Conservation (phyloP, 2,113 vertebrate genomes). For the Ammodytes dubius region DNA sequence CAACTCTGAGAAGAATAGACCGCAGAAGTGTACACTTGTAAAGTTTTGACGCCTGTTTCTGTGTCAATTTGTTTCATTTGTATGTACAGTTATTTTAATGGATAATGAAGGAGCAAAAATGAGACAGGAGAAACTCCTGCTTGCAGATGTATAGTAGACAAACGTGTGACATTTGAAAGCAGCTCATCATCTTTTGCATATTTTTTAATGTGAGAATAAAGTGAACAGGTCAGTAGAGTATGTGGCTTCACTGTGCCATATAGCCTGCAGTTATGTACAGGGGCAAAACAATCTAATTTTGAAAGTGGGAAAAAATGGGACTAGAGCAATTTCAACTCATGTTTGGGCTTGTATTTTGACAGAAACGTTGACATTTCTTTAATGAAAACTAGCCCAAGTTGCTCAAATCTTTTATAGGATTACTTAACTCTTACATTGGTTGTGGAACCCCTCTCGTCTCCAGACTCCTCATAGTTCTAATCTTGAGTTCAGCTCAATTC, state of each 20-base stretch:
- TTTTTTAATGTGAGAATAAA: constrained; percentile 9
- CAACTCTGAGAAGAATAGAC: not conserved
- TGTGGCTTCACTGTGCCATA: not conserved
- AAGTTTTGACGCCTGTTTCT: constrained; percentile 1
- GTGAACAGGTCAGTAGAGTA: too few species aligned
- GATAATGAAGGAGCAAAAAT: constrained; percentile 18
- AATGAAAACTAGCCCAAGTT: not conserved
- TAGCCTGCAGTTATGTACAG: not conserved
- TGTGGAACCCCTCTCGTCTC: not conserved
- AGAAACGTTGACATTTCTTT: not conserved
- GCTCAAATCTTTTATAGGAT: not conserved
- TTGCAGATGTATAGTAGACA: constrained; percentile 35
- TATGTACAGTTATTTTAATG: constrained; percentile 18
- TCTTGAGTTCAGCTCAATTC: not conserved
- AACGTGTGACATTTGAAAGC: constrained; percentile 25
- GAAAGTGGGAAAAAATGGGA: not conserved
- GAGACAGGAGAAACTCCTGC: constrained; percentile 1
- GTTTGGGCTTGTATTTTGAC: not conserved
- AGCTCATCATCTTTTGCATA: not conserved
- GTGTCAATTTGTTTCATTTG: constrained; percentile 26
- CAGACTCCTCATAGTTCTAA: not conserved
- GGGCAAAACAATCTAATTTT: not conserved
- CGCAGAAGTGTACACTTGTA: constrained; percentile 18
- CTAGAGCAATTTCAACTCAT: not conserved
- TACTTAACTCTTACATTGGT: not conserved